Base-by-base conservation (phyloP, 2,797 vertebrate species). In the Parambassis ranga region DNA sequence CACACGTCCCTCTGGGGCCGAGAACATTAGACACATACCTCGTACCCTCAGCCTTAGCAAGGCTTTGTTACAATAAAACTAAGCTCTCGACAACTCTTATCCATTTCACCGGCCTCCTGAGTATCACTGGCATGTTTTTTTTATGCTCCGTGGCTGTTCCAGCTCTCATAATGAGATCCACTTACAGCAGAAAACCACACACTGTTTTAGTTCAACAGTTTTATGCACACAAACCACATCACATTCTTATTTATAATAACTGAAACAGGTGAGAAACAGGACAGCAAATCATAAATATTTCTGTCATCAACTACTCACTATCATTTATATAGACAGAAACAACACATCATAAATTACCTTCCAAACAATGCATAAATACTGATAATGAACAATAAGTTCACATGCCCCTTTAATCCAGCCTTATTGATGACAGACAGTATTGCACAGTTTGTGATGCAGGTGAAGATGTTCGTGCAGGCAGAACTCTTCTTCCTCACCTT, bases 31-130 rank as follows among this genome's bases (percentile, higher is more conserved):
- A 11, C 64, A 16, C 82, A 79, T 75, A 31, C 71, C 52, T 63
- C 38, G 55, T 65, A 56, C 57, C 28, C 52, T 62, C 9, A 61
- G 63, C 59, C 81, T 85, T 81, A 71, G 37, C 5, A 3, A 38
- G 74, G 79, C 76, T 89, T 87, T 84, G 82, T 57, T 73, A 35
- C 50, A 78, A 66, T 83, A 79, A 70, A 84, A 71, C 48, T 74
- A 69, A 76, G 52, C 66, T 74, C 53, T 30, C 14, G 36, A 75
- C 48, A 55, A 53, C 33, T 62, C 28, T 18, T 10, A 20, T 41
- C 52, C 72, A 59, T 68, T 74, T 56, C 65, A 18, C 15, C 35
- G 35, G 43, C 55, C 55, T 4, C 42, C 38, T 36, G 53, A 61
- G 67, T 4, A 43, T 55, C 49, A 38, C 10, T 22, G 61, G 49